A percentile compares a stretch with the other conserved stretches of the same genome.
Evolutionary conservation across 2,888 invertebrate species (phyloP).

Genomic region (Dasypogon diadema): DNA sequence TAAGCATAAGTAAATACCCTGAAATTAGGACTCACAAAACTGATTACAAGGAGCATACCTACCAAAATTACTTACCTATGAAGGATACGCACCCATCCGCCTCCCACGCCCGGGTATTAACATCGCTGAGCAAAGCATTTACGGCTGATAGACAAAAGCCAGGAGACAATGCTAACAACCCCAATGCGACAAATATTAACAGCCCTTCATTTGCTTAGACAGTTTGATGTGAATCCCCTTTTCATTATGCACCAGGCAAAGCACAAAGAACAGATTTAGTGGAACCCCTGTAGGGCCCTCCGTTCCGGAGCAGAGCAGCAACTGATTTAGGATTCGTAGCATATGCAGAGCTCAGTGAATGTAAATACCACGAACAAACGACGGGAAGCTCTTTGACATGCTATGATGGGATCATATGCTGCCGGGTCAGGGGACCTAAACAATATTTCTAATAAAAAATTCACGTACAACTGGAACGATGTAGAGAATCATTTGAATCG

Average conservation of each 20-base stretch:
- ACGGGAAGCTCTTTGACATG: background rate
- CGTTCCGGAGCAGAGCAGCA: background rate
- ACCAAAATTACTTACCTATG: background rate
- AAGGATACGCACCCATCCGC: background rate
- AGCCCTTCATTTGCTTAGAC: slow-evolving; percentile 40
- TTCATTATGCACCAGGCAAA: slow-evolving; percentile 33
- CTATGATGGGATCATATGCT: background rate
- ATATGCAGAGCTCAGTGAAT: slow-evolving; percentile 43
- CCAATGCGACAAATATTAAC: slow-evolving; percentile 42
- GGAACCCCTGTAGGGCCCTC: background rate
- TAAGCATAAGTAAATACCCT: background rate
- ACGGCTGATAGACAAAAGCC: slow-evolving; percentile 27
- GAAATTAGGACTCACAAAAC: background rate
- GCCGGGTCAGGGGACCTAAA: slow-evolving; percentile 6
- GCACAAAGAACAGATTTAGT: slow-evolving; percentile 23
- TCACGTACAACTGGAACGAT: slow-evolving; percentile 1
- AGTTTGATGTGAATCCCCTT: slow-evolving; percentile 33
- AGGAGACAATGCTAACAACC: slow-evolving; percentile 23
- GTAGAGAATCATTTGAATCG: background rate
- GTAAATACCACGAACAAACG: slow-evolving; percentile 40
- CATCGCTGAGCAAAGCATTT: slow-evolving; percentile 1
- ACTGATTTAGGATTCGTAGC: slow-evolving; percentile 52
- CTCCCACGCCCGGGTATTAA: background rate
- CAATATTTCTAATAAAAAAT: slow-evolving; percentile 35
- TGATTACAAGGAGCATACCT: background rate